Evolutionary conservation across 1,140 invertebrate species (phyloP).

Genomic region (Zaprionus ornatus): DNA sequence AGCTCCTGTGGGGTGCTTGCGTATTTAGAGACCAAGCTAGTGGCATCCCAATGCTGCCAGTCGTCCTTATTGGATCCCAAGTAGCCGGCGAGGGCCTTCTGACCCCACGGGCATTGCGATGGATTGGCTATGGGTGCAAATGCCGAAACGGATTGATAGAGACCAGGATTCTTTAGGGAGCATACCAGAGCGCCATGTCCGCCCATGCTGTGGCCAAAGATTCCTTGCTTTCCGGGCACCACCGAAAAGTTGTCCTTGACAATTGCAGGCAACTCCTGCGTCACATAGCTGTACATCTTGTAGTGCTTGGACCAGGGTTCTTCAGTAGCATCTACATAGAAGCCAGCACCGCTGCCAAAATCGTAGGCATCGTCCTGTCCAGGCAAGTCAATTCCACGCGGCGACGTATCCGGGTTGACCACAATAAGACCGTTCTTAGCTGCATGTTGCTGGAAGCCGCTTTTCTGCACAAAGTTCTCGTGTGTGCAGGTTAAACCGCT

Average conservation of each 20-base stretch:
- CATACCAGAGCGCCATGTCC: constrained; percentile 98
- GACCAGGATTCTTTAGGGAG: constrained; percentile 95
- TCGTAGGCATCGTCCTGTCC: constrained; percentile 96
- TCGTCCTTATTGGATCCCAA: constrained; percentile 88
- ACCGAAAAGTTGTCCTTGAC: constrained; percentile 90
- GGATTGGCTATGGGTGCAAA: constrained; percentile 99
- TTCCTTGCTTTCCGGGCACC: constrained; percentile 87
- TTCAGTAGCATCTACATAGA: constrained; percentile 96
- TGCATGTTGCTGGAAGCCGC: constrained; percentile 94
- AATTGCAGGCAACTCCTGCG: constrained; percentile 93
- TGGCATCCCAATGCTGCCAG: constrained; percentile 96
- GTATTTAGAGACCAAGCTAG: constrained; percentile 92
- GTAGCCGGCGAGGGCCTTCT: constrained; percentile 94
- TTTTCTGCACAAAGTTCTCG: constrained; percentile 98
- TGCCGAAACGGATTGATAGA: constrained; percentile 96
- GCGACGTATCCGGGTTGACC: constrained; percentile 97
- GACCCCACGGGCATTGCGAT: constrained; percentile 92
- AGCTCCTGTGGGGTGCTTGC: constrained; percentile 93
- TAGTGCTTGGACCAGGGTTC: constrained; percentile 97
- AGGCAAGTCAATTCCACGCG: constrained; percentile 93
- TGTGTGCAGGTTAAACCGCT: constrained; percentile 98
- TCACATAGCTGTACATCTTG: constrained; percentile 98
- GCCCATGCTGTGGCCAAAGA: constrained; percentile 98
- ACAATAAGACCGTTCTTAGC: constrained; percentile 89
- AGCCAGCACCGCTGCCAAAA: constrained; percentile 97